phyloP scores from a whole-genome alignment of 2,888 invertebrate species.

The Aquatica leii region DNA sequence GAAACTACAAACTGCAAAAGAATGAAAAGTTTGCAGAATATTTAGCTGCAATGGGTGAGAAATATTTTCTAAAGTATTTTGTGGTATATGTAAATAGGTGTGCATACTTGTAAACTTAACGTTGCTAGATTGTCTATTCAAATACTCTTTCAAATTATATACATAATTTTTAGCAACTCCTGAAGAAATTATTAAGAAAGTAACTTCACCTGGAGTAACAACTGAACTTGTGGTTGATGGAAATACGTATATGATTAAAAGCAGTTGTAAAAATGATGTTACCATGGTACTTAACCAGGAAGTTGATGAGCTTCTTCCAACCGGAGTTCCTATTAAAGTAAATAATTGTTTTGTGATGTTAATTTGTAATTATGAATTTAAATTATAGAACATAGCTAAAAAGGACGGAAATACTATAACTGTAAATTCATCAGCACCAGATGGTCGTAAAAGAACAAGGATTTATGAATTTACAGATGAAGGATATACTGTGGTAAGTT shows the following conservation, averaged over 20 bases:
- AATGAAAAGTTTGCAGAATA: slow-evolving; percentile 8
- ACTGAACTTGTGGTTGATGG: slow-evolving; percentile 3
- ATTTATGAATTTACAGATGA: slow-evolving; percentile 9
- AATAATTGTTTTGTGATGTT: not conserved
- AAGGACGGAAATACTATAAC: not conserved
- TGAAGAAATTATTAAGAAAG: slow-evolving; percentile 7
- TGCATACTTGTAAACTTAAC: too few species aligned
- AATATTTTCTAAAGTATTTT: not conserved
- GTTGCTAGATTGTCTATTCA: too few species aligned
- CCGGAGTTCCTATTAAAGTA: slow-evolving; percentile 6
- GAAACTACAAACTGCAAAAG: slow-evolving; percentile 6
- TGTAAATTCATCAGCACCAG: not conserved
- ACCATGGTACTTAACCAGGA: slow-evolving; percentile 6
- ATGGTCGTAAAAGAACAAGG: slow-evolving; percentile 6
- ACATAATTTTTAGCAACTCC: not conserved
- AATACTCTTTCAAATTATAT: not conserved
- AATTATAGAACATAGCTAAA: slow-evolving; percentile 1
- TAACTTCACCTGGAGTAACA: slow-evolving; percentile 6
- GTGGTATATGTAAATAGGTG: too few species aligned
- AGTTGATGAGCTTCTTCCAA: slow-evolving; percentile 9
- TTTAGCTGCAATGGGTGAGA: slow-evolving; percentile 8
- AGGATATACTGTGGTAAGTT: slow-evolving; percentile 6
- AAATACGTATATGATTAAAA: slow-evolving; percentile 11
- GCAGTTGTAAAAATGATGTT: slow-evolving; percentile 8
- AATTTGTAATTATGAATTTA: too few species aligned